Base-by-base conservation (phyloP, 1,140 invertebrate species). In the Euura lappo region DNA sequence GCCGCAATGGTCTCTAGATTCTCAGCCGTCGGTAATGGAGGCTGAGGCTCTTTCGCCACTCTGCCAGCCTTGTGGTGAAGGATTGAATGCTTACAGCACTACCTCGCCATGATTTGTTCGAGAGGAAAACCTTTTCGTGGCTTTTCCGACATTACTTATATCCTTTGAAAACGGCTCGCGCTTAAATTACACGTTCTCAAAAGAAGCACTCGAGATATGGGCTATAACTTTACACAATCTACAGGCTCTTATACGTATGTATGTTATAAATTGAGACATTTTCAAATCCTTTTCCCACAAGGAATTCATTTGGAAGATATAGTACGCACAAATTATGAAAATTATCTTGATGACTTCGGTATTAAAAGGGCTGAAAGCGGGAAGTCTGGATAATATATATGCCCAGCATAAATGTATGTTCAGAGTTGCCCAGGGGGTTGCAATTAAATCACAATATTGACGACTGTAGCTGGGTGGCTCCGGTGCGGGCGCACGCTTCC, bases 21-120 rank as follows among this genome's bases (percentile, higher is more conserved):
- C 79, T 79, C 80, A 82, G 77, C 77, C 76, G 76, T 73, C 80
- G 79, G 79, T 83, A 85, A 84, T 83, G 82, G 80, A 83, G 83
- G 78, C 79, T 76, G 80, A 83, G 83, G 78, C 79, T 76, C 82
- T 85, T 60, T n/a, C 51, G 51, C 51, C 51, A 60, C 51, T 60
- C 51, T 60, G 2, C 13, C 51, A 8, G 51, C 8, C 51, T 60
- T 60, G 51, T 60, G 51, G 51, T 28, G 28, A 28, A 28, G 13
- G 51, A 60, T 60, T 60, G 51, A 8, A 60, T 60, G 51, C 13
- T 60, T 60, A 60, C 51, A 13, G 43, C 70, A 69, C 70, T 7
- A 64, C 13, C 46, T 74, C 68, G 67, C 45, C 8, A 78, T 81
- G 78, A 84, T 84, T 83, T 79, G 76, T 77, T 80, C 79, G 75